Conservation (phyloP, 2,113 vertebrate species). For the Salvator merianae region DNA sequence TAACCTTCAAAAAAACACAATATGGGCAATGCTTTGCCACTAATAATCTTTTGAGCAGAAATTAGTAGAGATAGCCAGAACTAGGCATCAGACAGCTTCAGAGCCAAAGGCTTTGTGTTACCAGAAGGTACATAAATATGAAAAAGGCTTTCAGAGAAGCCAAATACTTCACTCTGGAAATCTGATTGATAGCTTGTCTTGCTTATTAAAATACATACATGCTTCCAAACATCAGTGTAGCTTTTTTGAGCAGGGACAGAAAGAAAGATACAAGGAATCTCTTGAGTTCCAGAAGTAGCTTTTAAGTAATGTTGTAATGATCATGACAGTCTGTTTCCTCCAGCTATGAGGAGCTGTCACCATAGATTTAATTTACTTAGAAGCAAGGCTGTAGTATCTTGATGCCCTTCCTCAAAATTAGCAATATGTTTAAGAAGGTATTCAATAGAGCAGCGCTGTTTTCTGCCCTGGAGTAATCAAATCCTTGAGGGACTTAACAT, state of each 20-base stretch:
- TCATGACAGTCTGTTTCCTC: conserved; percentile 28
- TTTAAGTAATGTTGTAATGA: conserved; percentile 20
- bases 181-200: conserved; percentile 31
- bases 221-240: not conserved
- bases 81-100: not conserved
- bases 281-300: conserved; percentile 20
- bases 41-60: conserved; percentile 25
- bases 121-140: conserved; percentile 17
- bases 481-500: not conserved
- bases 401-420: conserved; percentile 28
- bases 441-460: not conserved
- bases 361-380: conserved; percentile 2
- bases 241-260: conserved; percentile 26
- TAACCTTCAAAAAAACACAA: conserved; percentile 18
- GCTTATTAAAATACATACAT: conserved; percentile 25
- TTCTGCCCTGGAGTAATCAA: not conserved
- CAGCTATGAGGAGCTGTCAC: conserved; percentile 26
- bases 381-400: not conserved
- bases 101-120: not conserved
- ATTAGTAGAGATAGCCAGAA: conserved; percentile 17
- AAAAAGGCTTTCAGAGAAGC: conserved; percentile 33
- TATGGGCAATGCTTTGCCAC: conserved; percentile 24
- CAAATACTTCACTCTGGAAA: conserved; percentile 30
- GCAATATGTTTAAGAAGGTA: conserved; percentile 27
- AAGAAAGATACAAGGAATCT: not conserved